Conservation (phyloP, 1,140 invertebrate genomes). For the Drosophila saltans region DNA sequence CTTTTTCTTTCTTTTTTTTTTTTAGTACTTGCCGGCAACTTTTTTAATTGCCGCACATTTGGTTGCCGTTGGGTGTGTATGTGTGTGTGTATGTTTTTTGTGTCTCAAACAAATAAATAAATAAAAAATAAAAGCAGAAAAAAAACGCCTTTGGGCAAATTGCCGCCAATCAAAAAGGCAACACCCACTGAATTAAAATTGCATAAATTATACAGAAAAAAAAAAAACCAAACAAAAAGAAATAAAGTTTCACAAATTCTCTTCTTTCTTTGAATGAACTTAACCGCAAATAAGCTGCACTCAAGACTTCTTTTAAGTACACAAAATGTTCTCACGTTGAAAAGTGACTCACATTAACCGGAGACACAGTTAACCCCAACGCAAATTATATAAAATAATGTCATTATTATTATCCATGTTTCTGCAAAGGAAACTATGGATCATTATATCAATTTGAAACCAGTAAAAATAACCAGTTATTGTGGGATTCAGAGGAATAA, state of each 20-base stretch:
- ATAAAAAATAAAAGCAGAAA: conserved; percentile 2
- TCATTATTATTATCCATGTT: neutral
- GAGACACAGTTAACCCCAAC: neutral
- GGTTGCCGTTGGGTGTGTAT: conserved; percentile 58
- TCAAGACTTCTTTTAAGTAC: neutral
- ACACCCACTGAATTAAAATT: conserved; percentile 81
- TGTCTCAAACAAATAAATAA: conserved; percentile 40
- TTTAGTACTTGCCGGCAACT: conserved; percentile 32
- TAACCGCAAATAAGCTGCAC: neutral
- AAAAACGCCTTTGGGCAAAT: conserved; percentile 50
- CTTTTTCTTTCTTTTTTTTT: conserved; percentile 37
- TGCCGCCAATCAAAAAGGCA: conserved; percentile 76
- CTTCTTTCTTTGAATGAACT: conserved; percentile 8
- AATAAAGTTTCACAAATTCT: conserved; percentile 15
- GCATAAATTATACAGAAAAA: conserved; percentile 68
- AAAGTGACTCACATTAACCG: neutral
- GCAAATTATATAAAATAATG: neutral
- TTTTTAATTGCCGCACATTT: conserved; percentile 74
- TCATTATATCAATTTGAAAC: too few relatives aligned
- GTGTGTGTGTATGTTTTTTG: conserved; percentile 4
- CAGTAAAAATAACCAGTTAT: too few relatives aligned
- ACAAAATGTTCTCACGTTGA: neutral
- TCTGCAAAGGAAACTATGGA: too few relatives aligned
- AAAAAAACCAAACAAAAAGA: too few relatives aligned
- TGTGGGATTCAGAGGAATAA: too few relatives aligned